Base-by-base conservation (phyloP, 1,140 invertebrate genomes). In the Heliconius eleuchia region DNA sequence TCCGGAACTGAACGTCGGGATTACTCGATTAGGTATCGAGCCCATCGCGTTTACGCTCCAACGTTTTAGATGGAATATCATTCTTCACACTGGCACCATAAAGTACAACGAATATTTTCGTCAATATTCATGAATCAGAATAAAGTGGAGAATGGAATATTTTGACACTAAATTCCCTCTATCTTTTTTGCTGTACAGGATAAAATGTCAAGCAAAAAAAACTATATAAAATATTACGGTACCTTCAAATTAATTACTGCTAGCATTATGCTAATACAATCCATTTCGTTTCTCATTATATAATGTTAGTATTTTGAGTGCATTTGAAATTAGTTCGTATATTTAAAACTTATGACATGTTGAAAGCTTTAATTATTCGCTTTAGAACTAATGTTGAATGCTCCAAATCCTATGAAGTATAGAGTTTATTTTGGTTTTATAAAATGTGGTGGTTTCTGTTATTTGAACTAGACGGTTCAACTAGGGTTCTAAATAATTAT, bases 341-440 rank as follows among this genome's bases (percentile, higher is more conserved):
- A 71, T 71, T 71, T 71, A 71, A 71, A 71, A 71, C 30, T 71
- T 71, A 37, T 71, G 71, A 71, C 30, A 71, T 71, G 71, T 71
- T 71, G 71, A 71, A 71, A 71, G 71, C 71, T 71, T 71, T 27
- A 66, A 66, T 66, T 66, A 66, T 66, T 27, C 60, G 23, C 60
- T 66, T 66, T 30, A 66, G 27, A 66, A 66, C 60, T 66, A 66
- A 66, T 66, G 60, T 66, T 66, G 23, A 66, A 66, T 27, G 23
- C 11, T 30, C 60, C 8, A 30, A 66, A 66, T 66, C 23, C 11
- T 66, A 3, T 66, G 23, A 66, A 27, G 23, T 66, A n/a, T 30
- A 11, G n/a, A 27, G 8, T 66, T 27, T 30, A 30, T 27, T 66
- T 57, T n/a, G 19, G 55, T 9, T 57, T 11, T 30, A 66, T 27